These are phyloP conservation scores for Leptopilina boulardi DNA, from an alignment of 1,140 invertebrate species.

Conservation along the genomic window DNA sequence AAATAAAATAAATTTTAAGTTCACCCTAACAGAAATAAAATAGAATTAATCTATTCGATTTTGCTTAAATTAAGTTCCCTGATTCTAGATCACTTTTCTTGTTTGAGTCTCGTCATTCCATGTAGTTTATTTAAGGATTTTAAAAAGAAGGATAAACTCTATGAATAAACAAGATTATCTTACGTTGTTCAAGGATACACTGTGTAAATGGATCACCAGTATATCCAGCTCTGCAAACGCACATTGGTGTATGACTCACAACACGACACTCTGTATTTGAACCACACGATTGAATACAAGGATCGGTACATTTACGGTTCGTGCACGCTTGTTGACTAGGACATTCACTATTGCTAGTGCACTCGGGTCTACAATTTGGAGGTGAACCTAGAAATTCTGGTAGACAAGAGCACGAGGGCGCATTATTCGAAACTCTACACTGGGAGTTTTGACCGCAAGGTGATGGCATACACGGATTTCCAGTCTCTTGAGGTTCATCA, in stretches of 20 bases:
- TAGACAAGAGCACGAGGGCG: constrained; percentile 71
- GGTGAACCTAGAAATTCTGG: constrained; percentile 68
- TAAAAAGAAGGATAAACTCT: background rate
- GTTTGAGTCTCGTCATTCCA: no score
- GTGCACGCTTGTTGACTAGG: constrained; percentile 80
- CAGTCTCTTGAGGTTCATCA: constrained; percentile 46
- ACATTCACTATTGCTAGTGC: constrained; percentile 80
- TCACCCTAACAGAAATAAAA: no score
- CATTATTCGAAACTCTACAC: constrained; percentile 78
- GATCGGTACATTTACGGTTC: constrained; percentile 83
- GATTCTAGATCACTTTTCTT: no score
- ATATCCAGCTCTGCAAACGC: constrained; percentile 77
- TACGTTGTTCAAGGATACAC: constrained; percentile 73
- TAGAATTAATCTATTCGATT: no score
- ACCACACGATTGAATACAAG: constrained; percentile 83
- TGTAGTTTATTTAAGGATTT: no score
- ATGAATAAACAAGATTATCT: constrained; percentile 66
- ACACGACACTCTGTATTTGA: constrained; percentile 79
- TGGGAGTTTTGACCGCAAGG: constrained; percentile 84
- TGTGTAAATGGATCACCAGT: constrained; percentile 79
- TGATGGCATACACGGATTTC: constrained; percentile 79
- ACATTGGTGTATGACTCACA: constrained; percentile 80
- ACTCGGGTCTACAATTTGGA: constrained; percentile 74
- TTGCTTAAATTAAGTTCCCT: no score
- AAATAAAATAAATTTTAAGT: no score